Base-by-base conservation (phyloP, 2,113 vertebrate species). In the Octodon degus region DNA sequence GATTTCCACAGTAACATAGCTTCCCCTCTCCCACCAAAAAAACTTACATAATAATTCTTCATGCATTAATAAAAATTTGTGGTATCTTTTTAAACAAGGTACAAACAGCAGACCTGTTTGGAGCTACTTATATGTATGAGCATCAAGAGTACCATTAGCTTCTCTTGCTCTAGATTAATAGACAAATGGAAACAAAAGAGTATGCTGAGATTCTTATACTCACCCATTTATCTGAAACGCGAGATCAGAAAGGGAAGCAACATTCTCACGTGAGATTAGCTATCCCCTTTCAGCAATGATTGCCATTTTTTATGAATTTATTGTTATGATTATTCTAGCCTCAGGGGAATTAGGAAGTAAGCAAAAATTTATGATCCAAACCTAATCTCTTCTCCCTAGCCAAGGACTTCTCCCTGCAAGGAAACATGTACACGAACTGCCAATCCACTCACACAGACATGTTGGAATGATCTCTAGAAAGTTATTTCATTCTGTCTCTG, bases 301-400 rank as follows among this genome's bases (percentile, higher is more conserved):
- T 81, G 20, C 24, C 17, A 79, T 74, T 90, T 65, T 67, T 92
- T 43, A 17, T 27, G 30, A 7, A 68, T 80, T 84, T 89, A 79
- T 27, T 65, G 79, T 47, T 85, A 68, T 65, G 62, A 60, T 76
- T 83, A 92, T 86, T 91, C n/a, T 60, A 81, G 37, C 25, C 60
- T 95, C 43, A 72, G 30, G 37, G n/a, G 32, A 84, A 93, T 93
- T 89, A 84, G 63, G 72, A 30, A 91, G 47, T 89, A 91, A 95
- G 93, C 88, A 97, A 94, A 95, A 95, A 83, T 58, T 50, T 88
- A 90, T 88, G 76, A 87, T 58, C 47, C n/a, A 88, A 79, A 90
- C 32, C 30, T 85, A 79, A 43, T 77, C n/a, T 89, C 67, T 72
- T 63, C 43, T 68, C 47, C 40, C 47, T 20, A 96, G 34, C 47